These are phyloP conservation scores for Limosa lapponica DNA, from an alignment of 2,797 vertebrate species.

Conservation along the genomic window DNA sequence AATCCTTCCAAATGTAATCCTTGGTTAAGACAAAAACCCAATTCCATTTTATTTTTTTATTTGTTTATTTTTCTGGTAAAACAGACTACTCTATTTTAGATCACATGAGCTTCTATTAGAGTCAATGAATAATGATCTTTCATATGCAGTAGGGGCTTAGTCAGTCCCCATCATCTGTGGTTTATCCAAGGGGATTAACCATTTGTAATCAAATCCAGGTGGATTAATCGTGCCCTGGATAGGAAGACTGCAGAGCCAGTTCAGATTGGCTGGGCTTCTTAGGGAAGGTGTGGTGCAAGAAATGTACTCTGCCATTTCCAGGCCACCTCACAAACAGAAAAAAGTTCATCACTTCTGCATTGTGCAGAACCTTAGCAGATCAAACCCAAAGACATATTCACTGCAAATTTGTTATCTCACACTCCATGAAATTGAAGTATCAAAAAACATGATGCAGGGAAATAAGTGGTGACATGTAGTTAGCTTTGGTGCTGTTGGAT, in stretches of 20 bases:
- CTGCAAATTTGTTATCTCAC: not conserved
- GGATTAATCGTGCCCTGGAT: slow-evolving; percentile 51
- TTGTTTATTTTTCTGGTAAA: slow-evolving; percentile 40
- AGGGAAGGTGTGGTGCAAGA: not conserved
- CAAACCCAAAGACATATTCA: not conserved
- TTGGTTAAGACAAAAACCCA: slow-evolving; percentile 28
- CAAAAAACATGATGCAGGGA: not conserved
- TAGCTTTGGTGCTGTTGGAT: not conserved
- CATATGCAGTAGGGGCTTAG: slow-evolving; percentile 7
- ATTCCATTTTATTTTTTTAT: slow-evolving; percentile 28
- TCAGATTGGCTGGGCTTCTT: not conserved
- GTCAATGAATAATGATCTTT: slow-evolving; percentile 24
- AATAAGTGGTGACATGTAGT: rapidly evolving
- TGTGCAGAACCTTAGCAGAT: not conserved
- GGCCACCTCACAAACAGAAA: not conserved
- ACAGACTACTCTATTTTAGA: slow-evolving; percentile 20
- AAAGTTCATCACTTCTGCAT: not conserved
- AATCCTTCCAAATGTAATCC: slow-evolving; percentile 62
- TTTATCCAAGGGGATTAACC: slow-evolving; percentile 52
- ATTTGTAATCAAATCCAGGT: slow-evolving; percentile 56
- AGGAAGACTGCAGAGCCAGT: not conserved
- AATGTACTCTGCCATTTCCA: not conserved
- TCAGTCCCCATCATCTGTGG: not conserved
- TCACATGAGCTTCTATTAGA: not conserved
- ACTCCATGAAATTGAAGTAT: not conserved